A percentile compares a stretch with the other conserved stretches of the same genome.
phyloP scores from a whole-genome alignment of 1,140 invertebrate species.

The Dreissena rostriformis region DNA sequence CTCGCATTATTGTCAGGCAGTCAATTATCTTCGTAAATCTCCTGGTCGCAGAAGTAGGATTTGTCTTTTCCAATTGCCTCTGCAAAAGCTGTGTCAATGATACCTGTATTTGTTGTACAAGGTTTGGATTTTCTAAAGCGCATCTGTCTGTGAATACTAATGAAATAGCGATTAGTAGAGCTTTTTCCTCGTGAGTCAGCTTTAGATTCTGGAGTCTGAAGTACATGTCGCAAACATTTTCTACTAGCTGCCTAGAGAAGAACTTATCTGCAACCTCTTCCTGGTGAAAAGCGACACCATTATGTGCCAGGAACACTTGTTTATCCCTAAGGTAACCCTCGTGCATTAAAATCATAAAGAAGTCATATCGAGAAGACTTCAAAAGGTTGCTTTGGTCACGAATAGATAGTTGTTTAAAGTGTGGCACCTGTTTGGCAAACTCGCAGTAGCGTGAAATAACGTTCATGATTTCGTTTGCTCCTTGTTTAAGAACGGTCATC shows the following conservation, averaged over 20 bases:
- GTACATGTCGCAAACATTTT: slow-evolving; percentile 38
- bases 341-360: slow-evolving; percentile 49
- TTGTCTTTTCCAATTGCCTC: slow-evolving; percentile 16
- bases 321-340: slow-evolving; percentile 34
- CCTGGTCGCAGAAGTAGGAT: neutral
- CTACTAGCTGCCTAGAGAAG: slow-evolving; percentile 35
- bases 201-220: slow-evolving; percentile 32
- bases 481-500: slow-evolving; percentile 42
- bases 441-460: slow-evolving; percentile 34
- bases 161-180: slow-evolving; percentile 27
- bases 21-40: slow-evolving; percentile 51
- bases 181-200: slow-evolving; percentile 33
- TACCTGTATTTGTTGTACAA: slow-evolving; percentile 21
- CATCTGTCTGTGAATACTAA: slow-evolving; percentile 38
- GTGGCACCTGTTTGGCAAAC: slow-evolving; percentile 44
- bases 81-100: slow-evolving; percentile 14
- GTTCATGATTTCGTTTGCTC: slow-evolving; percentile 21
- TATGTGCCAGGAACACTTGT: slow-evolving; percentile 39
- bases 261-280: slow-evolving; percentile 51
- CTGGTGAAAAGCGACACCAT: slow-evolving; percentile 34
- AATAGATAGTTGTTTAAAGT: slow-evolving; percentile 26
- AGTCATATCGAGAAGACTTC: slow-evolving; percentile 35
- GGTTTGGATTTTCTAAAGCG: neutral
- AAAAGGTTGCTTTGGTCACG: slow-evolving; percentile 32
- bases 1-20: slow-evolving; percentile 29